Evolutionary conservation across 2,797 vertebrate genomes (phyloP).

Genomic region (Leuciscus waleckii): DNA sequence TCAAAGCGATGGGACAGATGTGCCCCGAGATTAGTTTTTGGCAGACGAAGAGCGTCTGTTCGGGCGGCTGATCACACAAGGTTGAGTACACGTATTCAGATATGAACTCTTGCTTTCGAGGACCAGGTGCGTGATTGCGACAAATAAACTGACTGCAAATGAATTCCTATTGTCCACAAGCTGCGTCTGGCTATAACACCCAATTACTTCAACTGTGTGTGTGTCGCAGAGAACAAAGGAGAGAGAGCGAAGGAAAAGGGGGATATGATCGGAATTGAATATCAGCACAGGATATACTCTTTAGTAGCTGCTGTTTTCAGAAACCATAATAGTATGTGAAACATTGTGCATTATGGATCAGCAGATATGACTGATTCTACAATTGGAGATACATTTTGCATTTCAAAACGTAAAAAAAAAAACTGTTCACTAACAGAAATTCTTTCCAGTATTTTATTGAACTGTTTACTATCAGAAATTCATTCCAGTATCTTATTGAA

Average conservation of each 20-base stretch:
- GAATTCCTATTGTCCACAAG: constrained; percentile 50
- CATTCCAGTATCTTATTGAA: too few relatives aligned
- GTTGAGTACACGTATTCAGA: constrained; percentile 45
- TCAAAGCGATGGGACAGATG: constrained; percentile 57
- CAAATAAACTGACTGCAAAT: constrained; percentile 55
- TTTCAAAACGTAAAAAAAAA: too few relatives aligned
- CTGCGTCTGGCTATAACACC: constrained; percentile 33
- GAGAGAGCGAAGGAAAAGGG: constrained; percentile 21
- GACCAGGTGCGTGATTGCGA: constrained; percentile 57
- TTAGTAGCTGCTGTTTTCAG: neutral
- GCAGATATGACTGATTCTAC: too few relatives aligned
- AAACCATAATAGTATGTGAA: neutral
- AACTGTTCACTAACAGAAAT: too few relatives aligned
- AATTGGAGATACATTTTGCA: too few relatives aligned
- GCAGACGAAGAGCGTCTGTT: constrained; percentile 36
- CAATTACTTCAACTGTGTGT: constrained; percentile 23
- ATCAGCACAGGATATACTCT: neutral
- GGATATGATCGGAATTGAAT: constrained; percentile 22
- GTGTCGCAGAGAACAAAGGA: constrained; percentile 16
- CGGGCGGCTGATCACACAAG: constrained; percentile 28
- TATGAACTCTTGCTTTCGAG: constrained; percentile 33
- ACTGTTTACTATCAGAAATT: too few relatives aligned
- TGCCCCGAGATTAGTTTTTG: constrained; percentile 51
- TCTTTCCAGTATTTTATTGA: too few relatives aligned
- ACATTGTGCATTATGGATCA: neutral